phyloP scores from a whole-genome alignment of 2,797 vertebrate genomes.

The Discoglossus pictus region DNA sequence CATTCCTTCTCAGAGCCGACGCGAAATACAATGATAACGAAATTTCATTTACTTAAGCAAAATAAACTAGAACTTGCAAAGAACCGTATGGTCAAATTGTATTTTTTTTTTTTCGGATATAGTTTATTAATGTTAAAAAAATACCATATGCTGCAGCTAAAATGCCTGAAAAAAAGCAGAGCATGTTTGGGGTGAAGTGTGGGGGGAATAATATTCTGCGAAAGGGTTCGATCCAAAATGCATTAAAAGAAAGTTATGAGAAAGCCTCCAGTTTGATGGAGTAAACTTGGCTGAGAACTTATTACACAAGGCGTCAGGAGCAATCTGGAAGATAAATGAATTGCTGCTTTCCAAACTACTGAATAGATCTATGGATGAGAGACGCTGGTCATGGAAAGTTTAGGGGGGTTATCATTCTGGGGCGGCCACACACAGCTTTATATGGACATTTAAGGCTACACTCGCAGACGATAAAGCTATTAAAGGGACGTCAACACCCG shows the following conservation, averaged over 20 bases:
- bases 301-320: slow-evolving; percentile 6
- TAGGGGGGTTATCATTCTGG: slow-evolving; percentile 6
- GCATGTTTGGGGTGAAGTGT: slow-evolving; percentile 27
- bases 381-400: slow-evolving; percentile 5
- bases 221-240: slow-evolving; percentile 42
- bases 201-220: slow-evolving; percentile 31
- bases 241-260: slow-evolving; percentile 35
- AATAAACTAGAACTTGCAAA: slow-evolving; percentile 30
- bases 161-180: slow-evolving; percentile 1
- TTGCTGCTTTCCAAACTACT: background rate
- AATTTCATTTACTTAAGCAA: slow-evolving; percentile 17
- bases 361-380: slow-evolving; percentile 7
- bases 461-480: too few species aligned
- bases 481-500: too few species aligned
- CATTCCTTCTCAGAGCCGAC: slow-evolving; percentile 49
- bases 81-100: slow-evolving; percentile 61
- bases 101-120: slow-evolving; percentile 50
- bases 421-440: slow-evolving; percentile 12
- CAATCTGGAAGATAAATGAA: slow-evolving; percentile 16
- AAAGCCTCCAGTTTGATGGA: slow-evolving; percentile 39
- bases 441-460: too few species aligned
- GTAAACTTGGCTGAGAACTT: slow-evolving; percentile 36
- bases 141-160: background rate
- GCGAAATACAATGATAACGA: slow-evolving; percentile 49
- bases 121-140: slow-evolving; percentile 4